Evolutionary conservation across 2,113 vertebrate species (phyloP).

Genomic region (Actinemys pallida): DNA sequence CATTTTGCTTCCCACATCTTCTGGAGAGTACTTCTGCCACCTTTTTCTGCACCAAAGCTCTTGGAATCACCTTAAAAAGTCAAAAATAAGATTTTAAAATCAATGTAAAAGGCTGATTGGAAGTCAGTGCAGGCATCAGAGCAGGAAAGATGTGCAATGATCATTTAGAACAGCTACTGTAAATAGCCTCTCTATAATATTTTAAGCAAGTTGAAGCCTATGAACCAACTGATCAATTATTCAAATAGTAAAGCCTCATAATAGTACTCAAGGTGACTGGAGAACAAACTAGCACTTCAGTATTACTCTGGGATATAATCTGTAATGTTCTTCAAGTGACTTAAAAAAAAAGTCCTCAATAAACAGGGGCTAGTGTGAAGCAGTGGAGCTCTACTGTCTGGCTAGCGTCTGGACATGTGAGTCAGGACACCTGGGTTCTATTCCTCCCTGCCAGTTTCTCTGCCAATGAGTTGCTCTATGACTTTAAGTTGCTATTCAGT

Average conservation of each 20-base stretch:
- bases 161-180: background rate
- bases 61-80: background rate
- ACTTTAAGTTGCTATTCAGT: background rate
- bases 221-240: slow-evolving; percentile 29
- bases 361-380: background rate
- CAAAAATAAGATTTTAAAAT: slow-evolving; percentile 2
- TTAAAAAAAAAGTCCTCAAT: background rate
- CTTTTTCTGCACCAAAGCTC: slow-evolving; percentile 1
- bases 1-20: slow-evolving; percentile 1
- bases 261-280: background rate
- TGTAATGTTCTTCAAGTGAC: background rate
- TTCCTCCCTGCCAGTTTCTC: background rate
- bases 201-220: slow-evolving; percentile 17
- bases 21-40: background rate
- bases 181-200: background rate
- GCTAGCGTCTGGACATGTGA: background rate
- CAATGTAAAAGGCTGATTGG: slow-evolving; percentile 3
- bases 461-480: background rate
- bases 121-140: background rate
- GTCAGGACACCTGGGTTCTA: background rate
- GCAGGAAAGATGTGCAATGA: slow-evolving; percentile 16
- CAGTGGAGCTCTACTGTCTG: background rate
- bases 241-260: slow-evolving; percentile 8
- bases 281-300: background rate
- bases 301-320: background rate